These are phyloP conservation scores for Helicoverpa assulta DNA, from an alignment of 2,888 invertebrate genomes.

Conservation along the genomic window DNA sequence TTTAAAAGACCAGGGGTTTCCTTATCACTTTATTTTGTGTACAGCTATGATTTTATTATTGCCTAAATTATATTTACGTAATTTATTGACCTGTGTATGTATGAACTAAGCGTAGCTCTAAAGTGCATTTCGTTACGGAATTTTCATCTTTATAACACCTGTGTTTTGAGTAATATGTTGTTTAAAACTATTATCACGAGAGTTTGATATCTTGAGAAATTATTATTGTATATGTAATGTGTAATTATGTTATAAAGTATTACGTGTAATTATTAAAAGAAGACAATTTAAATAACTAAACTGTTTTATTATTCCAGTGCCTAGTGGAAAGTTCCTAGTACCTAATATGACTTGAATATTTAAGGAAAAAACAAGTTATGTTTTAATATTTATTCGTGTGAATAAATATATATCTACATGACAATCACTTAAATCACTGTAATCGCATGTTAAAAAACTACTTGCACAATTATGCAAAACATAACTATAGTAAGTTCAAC, in stretches of 20 bases:
- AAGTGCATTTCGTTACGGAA: conserved; percentile 87
- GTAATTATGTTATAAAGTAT: conserved; percentile 90
- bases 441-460: conserved; percentile 12
- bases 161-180: conserved; percentile 86
- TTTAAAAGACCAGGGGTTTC: conserved; percentile 66
- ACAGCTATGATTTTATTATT: conserved; percentile 82
- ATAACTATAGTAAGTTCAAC: too few species aligned
- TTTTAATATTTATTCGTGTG: conserved; percentile 23
- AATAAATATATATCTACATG: conserved; percentile 35
- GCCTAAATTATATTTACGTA: conserved; percentile 90
- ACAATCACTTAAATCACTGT: conserved; percentile 21
- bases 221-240: conserved; percentile 89
- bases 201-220: conserved; percentile 89
- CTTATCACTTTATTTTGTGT: conserved; percentile 76
- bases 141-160: conserved; percentile 82
- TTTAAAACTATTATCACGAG: conserved; percentile 83
- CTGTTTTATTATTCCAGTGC: conserved; percentile 68
- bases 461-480: conserved; percentile 1
- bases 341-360: too few species aligned
- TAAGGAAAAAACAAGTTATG: not conserved
- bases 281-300: conserved; percentile 84
- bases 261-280: conserved; percentile 90
- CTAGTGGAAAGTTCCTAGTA: not conserved
- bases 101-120: conserved; percentile 82
- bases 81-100: conserved; percentile 87